Conservation (phyloP, 1,140 invertebrate genomes). For the Solen grandis region DNA sequence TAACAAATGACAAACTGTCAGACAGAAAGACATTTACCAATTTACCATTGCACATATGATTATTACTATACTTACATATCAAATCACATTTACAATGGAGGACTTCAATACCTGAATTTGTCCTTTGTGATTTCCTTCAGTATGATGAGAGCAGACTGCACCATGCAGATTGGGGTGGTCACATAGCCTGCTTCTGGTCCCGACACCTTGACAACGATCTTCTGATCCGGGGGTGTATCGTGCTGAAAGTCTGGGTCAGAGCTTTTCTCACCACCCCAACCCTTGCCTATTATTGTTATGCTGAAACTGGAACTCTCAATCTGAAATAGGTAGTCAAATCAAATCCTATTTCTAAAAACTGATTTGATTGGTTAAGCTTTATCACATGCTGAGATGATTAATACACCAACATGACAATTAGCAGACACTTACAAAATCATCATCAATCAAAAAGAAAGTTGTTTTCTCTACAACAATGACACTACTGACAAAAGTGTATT, state of each 20-base stretch:
- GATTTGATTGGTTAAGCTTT: too few species aligned
- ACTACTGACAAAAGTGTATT: too few species aligned
- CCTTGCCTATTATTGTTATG: slow-evolving; percentile 87
- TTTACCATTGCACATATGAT: too few species aligned
- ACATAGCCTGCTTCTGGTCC: slow-evolving; percentile 91
- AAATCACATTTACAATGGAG: neutral
- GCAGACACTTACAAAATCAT: too few species aligned
- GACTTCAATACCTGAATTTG: slow-evolving; percentile 84
- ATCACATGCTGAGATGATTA: too few species aligned
- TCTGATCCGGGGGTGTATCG: slow-evolving; percentile 85
- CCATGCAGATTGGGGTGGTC: slow-evolving; percentile 87
- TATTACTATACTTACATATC: neutral
- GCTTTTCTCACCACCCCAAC: slow-evolving; percentile 87
- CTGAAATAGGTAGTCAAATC: slow-evolving; percentile 52
- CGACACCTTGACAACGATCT: slow-evolving; percentile 84
- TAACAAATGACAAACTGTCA: neutral
- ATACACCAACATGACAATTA: too few species aligned
- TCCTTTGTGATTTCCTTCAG: slow-evolving; percentile 86
- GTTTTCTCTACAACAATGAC: too few species aligned
- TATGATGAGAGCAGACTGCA: slow-evolving; percentile 88
- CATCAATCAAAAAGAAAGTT: too few species aligned
- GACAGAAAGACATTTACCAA: too few species aligned
- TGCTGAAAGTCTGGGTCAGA: slow-evolving; percentile 85
- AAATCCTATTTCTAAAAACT: neutral
- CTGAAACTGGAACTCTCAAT: slow-evolving; percentile 85